phyloP scores from a whole-genome alignment of 2,888 invertebrate genomes.

The Noctua janthe region DNA sequence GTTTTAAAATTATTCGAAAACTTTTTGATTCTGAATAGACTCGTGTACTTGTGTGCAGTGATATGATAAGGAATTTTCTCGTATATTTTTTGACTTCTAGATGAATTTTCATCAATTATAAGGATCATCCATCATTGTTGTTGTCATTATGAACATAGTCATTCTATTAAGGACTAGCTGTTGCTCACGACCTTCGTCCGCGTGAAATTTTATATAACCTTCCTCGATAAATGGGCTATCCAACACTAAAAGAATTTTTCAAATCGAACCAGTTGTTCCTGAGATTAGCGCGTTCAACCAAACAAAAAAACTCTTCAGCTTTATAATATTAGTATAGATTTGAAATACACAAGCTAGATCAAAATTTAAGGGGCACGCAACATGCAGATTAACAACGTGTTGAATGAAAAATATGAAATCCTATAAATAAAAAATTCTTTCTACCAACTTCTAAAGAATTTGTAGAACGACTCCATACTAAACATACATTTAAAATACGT shows the following conservation, averaged over 20 bases:
- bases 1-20: conserved; percentile 37
- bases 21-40: conserved; percentile 53
- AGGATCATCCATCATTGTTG: conserved; percentile 21
- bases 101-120: conserved; percentile 58
- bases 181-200: too few relatives aligned
- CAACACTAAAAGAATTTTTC: too few relatives aligned
- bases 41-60: conserved; percentile 59
- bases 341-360: not conserved
- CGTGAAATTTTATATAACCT: too few relatives aligned
- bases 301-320: too few relatives aligned
- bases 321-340: not conserved
- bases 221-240: too few relatives aligned
- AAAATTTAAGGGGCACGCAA: not conserved
- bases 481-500: not conserved
- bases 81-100: conserved; percentile 66
- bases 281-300: too few relatives aligned
- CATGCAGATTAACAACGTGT: not conserved
- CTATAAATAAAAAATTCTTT: not conserved
- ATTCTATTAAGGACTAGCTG: not conserved
- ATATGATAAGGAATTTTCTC: conserved; percentile 64
- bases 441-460: conserved; percentile 5
- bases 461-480: conserved; percentile 16
- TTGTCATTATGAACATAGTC: conserved; percentile 3
- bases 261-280: too few relatives aligned
- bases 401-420: not conserved